Conservation (phyloP, 2,113 vertebrate species). For the Pogonocichla stellata region DNA sequence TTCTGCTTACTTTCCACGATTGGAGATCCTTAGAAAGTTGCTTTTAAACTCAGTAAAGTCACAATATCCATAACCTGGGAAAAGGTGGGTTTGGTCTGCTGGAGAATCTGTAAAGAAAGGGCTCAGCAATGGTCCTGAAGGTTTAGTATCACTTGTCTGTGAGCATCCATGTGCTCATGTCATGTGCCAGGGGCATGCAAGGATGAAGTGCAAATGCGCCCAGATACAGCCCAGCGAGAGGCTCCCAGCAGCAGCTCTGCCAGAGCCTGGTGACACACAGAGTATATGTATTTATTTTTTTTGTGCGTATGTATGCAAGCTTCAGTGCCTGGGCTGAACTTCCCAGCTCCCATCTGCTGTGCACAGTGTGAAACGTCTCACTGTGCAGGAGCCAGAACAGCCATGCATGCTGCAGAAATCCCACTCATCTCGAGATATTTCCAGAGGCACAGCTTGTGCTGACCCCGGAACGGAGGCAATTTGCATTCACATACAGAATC, state of each 20-base stretch:
- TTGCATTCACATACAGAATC: not conserved
- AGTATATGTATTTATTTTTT: not conserved
- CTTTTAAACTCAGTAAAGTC: not conserved
- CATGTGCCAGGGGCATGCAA: not conserved
- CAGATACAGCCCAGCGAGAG: not conserved
- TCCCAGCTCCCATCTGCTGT: slow-evolving; percentile 51
- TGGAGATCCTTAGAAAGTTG: not conserved
- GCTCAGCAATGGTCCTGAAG: not conserved
- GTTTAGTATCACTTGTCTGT: rapidly evolving
- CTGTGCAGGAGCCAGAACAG: slow-evolving; percentile 26
- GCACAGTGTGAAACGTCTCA: not conserved
- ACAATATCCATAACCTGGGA: not conserved
- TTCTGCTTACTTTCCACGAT: not conserved
- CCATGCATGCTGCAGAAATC: not conserved
- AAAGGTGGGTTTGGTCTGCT: not conserved
- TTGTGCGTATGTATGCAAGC: not conserved
- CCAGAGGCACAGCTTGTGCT: slow-evolving; percentile 4
- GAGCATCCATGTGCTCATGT: not conserved
- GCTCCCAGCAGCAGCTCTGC: not conserved
- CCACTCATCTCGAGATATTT: not conserved
- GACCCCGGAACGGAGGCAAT: not conserved
- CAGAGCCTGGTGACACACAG: not conserved
- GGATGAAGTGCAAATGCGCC: not conserved
- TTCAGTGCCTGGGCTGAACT: not conserved
- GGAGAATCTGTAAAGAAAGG: not conserved